These are phyloP conservation scores for Zaprionus taronus DNA, from an alignment of 1,140 invertebrate genomes.

Conservation along the genomic window DNA sequence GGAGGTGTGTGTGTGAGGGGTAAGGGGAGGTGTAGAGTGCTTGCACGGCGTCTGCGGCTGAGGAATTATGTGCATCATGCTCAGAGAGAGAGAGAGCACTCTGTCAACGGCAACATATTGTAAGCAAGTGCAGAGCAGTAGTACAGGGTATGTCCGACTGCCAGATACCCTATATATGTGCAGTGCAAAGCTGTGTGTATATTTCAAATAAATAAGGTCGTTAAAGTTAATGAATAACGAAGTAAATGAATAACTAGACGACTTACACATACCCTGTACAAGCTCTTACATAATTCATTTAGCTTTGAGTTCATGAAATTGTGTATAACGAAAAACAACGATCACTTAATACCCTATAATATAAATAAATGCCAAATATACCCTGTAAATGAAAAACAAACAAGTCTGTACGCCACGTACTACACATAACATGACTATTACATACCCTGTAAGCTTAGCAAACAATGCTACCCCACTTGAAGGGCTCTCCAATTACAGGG, in stretches of 20 bases:
- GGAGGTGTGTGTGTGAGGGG: background rate
- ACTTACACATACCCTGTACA: background rate
- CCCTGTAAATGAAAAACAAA: background rate
- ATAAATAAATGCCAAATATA: background rate
- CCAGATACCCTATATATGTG: background rate
- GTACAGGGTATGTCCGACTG: background rate
- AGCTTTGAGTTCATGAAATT: background rate
- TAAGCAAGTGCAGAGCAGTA: background rate
- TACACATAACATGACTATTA: background rate
- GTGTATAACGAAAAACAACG: background rate
- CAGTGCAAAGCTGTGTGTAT: background rate
- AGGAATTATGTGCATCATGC: conserved; percentile 72
- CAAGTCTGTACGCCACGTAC: rapidly evolving
- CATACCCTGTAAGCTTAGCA: background rate
- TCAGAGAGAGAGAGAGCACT: conserved; percentile 28
- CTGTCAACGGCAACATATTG: conserved; percentile 40
- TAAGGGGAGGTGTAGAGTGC: background rate
- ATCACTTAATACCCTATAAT: background rate
- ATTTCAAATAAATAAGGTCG: background rate
- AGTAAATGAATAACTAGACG: too few relatives aligned
- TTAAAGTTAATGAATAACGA: background rate
- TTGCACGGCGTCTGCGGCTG: conserved; percentile 53
- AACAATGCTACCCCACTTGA: background rate
- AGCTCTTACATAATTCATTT: background rate
- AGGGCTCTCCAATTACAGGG: background rate